These are phyloP conservation scores for Rhizoglyphus robini DNA, from an alignment of 1,140 invertebrate species.

Conservation along the genomic window DNA sequence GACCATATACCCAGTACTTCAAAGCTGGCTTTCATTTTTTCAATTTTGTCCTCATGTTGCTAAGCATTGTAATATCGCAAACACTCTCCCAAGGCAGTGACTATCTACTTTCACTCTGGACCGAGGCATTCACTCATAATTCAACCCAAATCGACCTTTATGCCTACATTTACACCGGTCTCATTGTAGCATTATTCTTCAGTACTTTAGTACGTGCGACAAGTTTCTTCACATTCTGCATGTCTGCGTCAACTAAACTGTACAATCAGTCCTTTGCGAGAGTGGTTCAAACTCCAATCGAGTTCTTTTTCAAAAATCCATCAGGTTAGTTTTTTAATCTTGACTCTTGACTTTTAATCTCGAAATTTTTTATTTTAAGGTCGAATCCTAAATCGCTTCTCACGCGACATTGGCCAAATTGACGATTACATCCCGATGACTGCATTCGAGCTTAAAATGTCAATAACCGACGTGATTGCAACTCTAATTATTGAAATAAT, in stretches of 20 bases:
- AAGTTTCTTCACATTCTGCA: slow-evolving; percentile 59
- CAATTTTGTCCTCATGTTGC: slow-evolving; percentile 16
- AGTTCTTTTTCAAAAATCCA: slow-evolving; percentile 62
- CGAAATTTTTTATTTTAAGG: slow-evolving; percentile 31
- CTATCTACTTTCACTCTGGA: slow-evolving; percentile 26
- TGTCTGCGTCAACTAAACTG: slow-evolving; percentile 57
- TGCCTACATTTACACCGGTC: slow-evolving; percentile 32
- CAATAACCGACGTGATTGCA: not conserved
- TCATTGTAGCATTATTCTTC: slow-evolving; percentile 33
- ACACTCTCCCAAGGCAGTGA: slow-evolving; percentile 26
- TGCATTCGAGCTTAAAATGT: slow-evolving; percentile 49
- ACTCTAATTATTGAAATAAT: not conserved
- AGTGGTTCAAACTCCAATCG: slow-evolving; percentile 63
- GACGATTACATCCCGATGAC: slow-evolving; percentile 48
- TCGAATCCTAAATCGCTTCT: slow-evolving; percentile 23
- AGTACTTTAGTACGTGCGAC: slow-evolving; percentile 43
- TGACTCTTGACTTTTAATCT: too few relatives aligned
- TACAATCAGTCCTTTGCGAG: slow-evolving; percentile 72
- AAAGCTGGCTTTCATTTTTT: slow-evolving; percentile 22
- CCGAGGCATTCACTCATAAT: not conserved
- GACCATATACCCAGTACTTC: slow-evolving; percentile 24
- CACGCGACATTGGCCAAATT: slow-evolving; percentile 20
- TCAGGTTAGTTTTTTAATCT: slow-evolving; percentile 1
- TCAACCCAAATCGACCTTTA: not conserved
- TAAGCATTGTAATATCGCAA: slow-evolving; percentile 25